Evolutionary conservation across 2,888 invertebrate species (phyloP).

Genomic region (Drosophila nr. medialis): DNA sequence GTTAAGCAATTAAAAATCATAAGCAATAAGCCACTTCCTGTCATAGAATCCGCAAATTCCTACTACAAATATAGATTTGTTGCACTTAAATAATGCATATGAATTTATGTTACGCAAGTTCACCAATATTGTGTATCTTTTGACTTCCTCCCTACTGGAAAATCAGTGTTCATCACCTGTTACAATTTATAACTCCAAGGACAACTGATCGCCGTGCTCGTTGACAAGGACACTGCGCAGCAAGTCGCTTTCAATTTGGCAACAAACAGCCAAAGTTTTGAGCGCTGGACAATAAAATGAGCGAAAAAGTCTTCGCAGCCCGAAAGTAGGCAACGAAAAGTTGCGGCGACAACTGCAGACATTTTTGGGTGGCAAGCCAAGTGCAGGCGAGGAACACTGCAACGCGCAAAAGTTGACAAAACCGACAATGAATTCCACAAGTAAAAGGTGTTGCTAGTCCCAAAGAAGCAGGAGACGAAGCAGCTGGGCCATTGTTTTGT

Average conservation of each 20-base stretch:
- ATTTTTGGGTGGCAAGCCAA: constrained; percentile 18
- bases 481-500: constrained; percentile 65
- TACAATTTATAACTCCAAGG: constrained; percentile 71
- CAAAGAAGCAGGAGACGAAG: constrained; percentile 14
- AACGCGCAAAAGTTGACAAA: constrained; percentile 64
- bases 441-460: constrained; percentile 75
- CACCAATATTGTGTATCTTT: not conserved
- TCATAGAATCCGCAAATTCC: no score
- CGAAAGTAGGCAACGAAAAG: constrained; percentile 68
- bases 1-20: not conserved
- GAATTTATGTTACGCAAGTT: not conserved
- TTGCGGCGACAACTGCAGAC: constrained; percentile 63
- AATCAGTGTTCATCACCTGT: constrained; percentile 12
- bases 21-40: not conserved
- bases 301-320: constrained; percentile 53
- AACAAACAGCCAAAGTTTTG: constrained; percentile 66
- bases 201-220: constrained; percentile 33
- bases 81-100: not conserved
- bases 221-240: constrained; percentile 61
- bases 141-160: not conserved
- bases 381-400: constrained; percentile 34
- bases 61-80: not conserved
- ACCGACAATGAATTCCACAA: constrained; percentile 65
- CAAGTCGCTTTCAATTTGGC: constrained; percentile 74
- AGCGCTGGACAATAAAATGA: constrained; percentile 63